Conservation (phyloP, 2,888 invertebrate species). For the Metalampra italica region DNA sequence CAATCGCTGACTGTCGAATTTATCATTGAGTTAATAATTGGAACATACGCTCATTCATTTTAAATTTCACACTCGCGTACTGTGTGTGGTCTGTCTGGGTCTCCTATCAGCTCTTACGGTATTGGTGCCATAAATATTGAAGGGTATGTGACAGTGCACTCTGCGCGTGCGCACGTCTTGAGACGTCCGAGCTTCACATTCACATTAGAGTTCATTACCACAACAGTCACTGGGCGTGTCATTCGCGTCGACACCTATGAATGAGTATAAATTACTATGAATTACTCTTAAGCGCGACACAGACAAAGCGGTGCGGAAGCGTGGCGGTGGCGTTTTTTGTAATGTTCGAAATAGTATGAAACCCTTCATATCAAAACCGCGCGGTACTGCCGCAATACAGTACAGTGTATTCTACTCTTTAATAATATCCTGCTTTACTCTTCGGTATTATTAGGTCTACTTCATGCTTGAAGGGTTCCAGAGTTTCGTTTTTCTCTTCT, state of each 20-base stretch:
- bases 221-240: constrained; percentile 7
- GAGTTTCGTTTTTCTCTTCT: no score
- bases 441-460: no score
- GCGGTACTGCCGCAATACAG: no score
- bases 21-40: neutral
- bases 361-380: no score
- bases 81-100: constrained; percentile 5
- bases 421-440: no score
- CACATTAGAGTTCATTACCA: constrained; percentile 12
- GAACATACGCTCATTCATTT: neutral
- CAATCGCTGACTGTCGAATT: no score
- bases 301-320: no score
- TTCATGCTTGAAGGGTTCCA: no score
- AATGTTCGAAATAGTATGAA: no score
- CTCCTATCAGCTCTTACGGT: constrained; percentile 5
- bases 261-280: neutral
- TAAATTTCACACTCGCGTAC: constrained; percentile 1
- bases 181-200: constrained; percentile 8
- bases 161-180: neutral
- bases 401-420: no score
- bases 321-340: no score
- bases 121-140: constrained; percentile 10
- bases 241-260: constrained; percentile 3
- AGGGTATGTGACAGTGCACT: neutral
- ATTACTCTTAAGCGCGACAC: no score